phyloP scores from a whole-genome alignment of 1,140 invertebrate species.

The Diabrotica virgifera region DNA sequence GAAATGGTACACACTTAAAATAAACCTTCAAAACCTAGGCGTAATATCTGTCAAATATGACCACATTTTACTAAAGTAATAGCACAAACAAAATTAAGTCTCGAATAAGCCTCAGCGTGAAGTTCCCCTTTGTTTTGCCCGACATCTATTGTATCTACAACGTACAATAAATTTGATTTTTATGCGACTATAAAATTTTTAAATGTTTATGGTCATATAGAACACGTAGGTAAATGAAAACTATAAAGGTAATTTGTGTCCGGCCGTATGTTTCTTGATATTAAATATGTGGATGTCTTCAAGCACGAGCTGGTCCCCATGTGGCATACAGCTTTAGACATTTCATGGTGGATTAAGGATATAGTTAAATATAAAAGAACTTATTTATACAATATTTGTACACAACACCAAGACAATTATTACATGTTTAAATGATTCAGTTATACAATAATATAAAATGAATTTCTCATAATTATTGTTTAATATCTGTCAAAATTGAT shows the following conservation, averaged over 20 bases:
- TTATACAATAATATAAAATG: too few species aligned
- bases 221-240: slow-evolving; percentile 19
- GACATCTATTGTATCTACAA: slow-evolving; percentile 20
- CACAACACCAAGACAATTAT: too few species aligned
- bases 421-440: too few species aligned
- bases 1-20: slow-evolving; percentile 8
- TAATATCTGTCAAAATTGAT: too few species aligned
- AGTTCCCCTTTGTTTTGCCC: slow-evolving; percentile 25
- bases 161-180: slow-evolving; percentile 29
- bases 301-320: slow-evolving; percentile 9
- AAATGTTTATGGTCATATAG: slow-evolving; percentile 14
- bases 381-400: too few species aligned
- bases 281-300: slow-evolving; percentile 13
- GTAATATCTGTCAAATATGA: slow-evolving; percentile 23
- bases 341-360: too few species aligned
- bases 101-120: slow-evolving; percentile 21
- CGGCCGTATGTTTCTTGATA: slow-evolving; percentile 3
- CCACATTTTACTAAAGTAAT: slow-evolving; percentile 23
- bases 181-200: slow-evolving; percentile 23
- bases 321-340: not conserved
- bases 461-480: too few species aligned
- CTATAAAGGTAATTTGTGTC: slow-evolving; percentile 12
- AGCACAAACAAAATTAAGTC: slow-evolving; percentile 30
- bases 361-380: too few species aligned
- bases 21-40: slow-evolving; percentile 22